Percentiles rank a stretch among this genome's conserved stretches.
These are phyloP conservation scores for Sinocyclocheilus anshuiensis DNA, from an alignment of 2,113 vertebrate genomes.

Conservation along the genomic window DNA sequence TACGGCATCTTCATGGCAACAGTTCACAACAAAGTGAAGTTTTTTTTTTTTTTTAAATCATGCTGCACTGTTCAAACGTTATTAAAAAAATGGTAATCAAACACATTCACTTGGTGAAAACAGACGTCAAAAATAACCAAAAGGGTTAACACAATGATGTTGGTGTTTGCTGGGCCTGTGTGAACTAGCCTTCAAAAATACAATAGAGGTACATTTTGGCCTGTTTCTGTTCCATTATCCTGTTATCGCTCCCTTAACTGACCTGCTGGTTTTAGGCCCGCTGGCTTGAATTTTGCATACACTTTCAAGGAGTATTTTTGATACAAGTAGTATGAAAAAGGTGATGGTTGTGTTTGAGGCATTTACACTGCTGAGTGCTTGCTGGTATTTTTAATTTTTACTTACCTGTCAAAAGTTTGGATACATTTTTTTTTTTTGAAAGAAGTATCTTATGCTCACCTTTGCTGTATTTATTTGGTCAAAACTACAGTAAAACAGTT, in stretches of 20 bases:
- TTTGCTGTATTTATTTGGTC: no score
- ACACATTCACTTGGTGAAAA: background rate
- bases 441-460: no score
- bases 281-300: background rate
- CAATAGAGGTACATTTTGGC: no score
- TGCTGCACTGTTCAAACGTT: background rate
- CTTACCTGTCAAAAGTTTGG: no score
- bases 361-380: no score
- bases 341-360: no score
- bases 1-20: background rate
- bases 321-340: background rate
- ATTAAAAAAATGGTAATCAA: no score
- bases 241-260: background rate
- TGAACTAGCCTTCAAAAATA: background rate
- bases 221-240: background rate
- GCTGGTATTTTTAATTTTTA: no score
- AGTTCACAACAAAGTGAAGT: background rate
- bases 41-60: background rate
- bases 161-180: no score
- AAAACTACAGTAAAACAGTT: no score
- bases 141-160: no score
- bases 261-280: background rate
- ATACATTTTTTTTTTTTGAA: no score
- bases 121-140: background rate
- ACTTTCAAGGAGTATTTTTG: background rate